These are phyloP conservation scores for Cathartes aura DNA, from an alignment of 2,113 vertebrate species.

Conservation along the genomic window DNA sequence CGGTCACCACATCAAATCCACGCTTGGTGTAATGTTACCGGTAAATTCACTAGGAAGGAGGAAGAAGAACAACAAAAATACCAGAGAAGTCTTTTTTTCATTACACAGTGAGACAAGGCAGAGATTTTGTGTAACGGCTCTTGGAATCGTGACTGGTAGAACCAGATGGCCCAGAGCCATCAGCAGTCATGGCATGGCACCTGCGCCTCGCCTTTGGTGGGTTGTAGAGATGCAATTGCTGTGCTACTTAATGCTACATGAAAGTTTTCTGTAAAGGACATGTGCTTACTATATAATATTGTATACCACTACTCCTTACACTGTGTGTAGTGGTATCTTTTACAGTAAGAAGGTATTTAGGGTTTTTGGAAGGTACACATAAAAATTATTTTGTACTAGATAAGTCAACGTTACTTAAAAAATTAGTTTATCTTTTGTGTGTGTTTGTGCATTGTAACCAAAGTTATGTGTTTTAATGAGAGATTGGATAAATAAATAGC, in stretches of 20 bases:
- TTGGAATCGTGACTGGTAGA: not conserved
- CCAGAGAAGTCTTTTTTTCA: not conserved
- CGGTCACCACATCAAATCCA: not conserved
- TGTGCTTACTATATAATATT: not conserved
- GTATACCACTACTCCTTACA: not conserved
- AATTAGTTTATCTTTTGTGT: not conserved
- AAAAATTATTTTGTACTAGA: not conserved
- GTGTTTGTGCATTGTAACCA: not conserved
- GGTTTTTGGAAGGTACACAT: not conserved
- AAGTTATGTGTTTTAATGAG: not conserved
- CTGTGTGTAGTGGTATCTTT: not conserved
- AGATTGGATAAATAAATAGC: not conserved
- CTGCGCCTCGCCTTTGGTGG: fast-evolving
- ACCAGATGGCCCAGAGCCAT: not conserved
- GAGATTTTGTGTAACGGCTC: not conserved
- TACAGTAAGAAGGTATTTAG: not conserved
- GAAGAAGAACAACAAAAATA: not conserved
- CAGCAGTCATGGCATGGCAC: not conserved
- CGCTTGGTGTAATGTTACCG: not conserved
- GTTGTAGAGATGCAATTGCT: not conserved
- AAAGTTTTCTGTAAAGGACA: not conserved
- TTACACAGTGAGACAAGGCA: not conserved
- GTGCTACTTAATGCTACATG: not conserved
- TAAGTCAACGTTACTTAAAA: not conserved
- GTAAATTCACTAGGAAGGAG: not conserved